phyloP scores from a whole-genome alignment of 2,888 invertebrate species.

The Trachelus iudaicus region DNA sequence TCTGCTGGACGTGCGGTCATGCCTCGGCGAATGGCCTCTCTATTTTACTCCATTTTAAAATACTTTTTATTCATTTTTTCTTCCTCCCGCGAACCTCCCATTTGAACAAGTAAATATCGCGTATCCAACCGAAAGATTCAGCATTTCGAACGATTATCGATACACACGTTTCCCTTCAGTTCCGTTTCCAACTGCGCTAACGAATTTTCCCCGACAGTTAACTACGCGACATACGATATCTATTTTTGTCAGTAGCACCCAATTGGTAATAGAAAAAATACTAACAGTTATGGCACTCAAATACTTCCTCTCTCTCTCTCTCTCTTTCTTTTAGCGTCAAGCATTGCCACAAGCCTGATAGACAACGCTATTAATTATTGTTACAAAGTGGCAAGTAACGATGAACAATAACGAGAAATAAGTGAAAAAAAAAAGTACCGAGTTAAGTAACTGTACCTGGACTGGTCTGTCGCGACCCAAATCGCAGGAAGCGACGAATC shows the following conservation, averaged over 20 bases:
- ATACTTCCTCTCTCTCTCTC: neutral
- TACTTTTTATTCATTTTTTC: neutral
- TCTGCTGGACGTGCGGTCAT: conserved; percentile 45
- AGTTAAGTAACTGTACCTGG: neutral
- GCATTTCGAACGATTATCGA: neutral
- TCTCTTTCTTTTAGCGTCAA: neutral
- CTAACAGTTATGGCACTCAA: neutral
- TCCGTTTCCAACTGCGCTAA: neutral
- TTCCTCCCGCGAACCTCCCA: neutral
- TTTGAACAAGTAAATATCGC: neutral
- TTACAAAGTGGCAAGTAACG: neutral
- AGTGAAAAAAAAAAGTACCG: neutral
- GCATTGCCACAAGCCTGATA: neutral
- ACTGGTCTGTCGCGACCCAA: neutral
- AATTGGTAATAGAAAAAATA: too few relatives aligned
- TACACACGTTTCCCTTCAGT: neutral
- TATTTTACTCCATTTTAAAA: neutral
- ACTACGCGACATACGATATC: neutral
- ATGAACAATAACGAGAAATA: neutral
- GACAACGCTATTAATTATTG: neutral
- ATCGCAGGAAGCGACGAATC: conserved; percentile 19
- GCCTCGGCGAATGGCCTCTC: conserved; percentile 20
- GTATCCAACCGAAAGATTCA: neutral
- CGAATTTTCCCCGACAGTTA: neutral
- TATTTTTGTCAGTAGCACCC: neutral